Percentiles rank a stretch among this genome's conserved stretches.
Conservation (phyloP, 23 tunicate species). For the Phallusia fumigata region DNA sequence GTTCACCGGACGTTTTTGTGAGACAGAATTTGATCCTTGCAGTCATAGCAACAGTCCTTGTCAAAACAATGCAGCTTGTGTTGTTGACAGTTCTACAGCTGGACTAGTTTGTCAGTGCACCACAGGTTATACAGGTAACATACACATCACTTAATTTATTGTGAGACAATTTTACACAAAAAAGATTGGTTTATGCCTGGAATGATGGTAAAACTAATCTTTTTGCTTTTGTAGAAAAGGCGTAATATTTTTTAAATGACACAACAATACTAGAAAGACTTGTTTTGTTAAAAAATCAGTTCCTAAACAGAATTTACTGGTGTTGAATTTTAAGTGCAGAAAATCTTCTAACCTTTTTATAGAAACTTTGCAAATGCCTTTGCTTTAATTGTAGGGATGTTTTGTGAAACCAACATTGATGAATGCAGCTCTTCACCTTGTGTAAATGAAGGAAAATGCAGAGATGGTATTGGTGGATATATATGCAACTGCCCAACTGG, state of each 20-base stretch:
- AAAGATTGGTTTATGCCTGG: no score
- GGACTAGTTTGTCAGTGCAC: background rate
- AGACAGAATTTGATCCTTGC: background rate
- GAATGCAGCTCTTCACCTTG: background rate
- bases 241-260: no score
- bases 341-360: no score
- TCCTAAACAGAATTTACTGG: background rate
- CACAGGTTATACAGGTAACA: background rate
- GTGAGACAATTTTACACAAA: no score
- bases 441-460: background rate
- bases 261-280: no score
- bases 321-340: no score
- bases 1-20: background rate
- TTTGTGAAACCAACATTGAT: constrained; percentile 1
- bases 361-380: no score
- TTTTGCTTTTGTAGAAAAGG: no score
- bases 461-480: constrained; percentile 11
- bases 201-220: no score
- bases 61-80: background rate
- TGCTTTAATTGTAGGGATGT: background rate
- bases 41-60: background rate
- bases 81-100: background rate
- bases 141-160: no score
- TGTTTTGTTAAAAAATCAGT: no score
- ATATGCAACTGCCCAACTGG: background rate